Evolutionary conservation across 37 sponge, comb jelly and placozoan species (phyloP), one percentile per base, ranked within the genome.

Genomic region (Chondrosia reniformis): DNA sequence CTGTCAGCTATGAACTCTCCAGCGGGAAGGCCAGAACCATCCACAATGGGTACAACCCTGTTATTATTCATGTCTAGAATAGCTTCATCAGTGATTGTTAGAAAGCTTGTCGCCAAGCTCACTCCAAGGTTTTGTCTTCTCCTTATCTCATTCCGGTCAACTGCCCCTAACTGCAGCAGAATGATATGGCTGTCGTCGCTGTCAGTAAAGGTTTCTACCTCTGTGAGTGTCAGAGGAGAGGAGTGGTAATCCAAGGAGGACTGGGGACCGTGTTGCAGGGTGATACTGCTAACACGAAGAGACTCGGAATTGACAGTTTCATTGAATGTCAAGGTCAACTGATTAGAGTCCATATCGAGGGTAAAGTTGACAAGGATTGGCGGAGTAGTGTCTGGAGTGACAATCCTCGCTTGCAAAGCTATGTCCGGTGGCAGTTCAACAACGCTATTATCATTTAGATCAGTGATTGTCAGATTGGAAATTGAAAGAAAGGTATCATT

Each of bases 131-230:
- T 85, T 42, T 76, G 82, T 45, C 96, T 45, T 33, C 89, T 64
- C 67, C 91, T 95, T 19, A 95, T 66, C 66, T 95, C 96, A 67
- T 95, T 91, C 22, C 96, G 56, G 55, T 95, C 96, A 13, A 64
- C 40, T 15, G 96, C 84, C 31, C 96, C 96, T 0, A 95, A 82
- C 17, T 84, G 63, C 32, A 95, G 40, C 7, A 86, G 67, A 25
- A 95, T 55, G 24, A 91, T 69, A 40, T 89, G 66, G 40, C 64
- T 79, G 78, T 95, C 78, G 79, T 95, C 92, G 78, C 85, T 87
- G 19, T 24, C 15, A 31, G 96, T 95, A 54, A 49, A 62, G 33
- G 92, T 85, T 56, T 88, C 80, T 17, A 85, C 85, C 25, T 82
- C 79, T 32, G 89, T 90, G 31, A 95, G 87, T 15, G 64, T 31